phyloP scores from a whole-genome alignment of 2,888 invertebrate species.

The Hybos culiciformis region DNA sequence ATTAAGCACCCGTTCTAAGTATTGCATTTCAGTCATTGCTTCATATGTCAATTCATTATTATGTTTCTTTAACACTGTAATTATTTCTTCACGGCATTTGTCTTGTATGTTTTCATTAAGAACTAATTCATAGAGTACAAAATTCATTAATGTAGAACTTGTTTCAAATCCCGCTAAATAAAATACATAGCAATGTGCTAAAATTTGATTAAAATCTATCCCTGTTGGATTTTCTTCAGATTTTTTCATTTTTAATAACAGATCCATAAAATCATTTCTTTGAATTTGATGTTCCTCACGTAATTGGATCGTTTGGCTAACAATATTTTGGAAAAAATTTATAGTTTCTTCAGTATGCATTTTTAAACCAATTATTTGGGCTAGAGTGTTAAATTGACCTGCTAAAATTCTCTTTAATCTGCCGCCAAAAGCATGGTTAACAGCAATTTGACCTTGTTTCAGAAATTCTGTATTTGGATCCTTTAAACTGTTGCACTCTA shows the following conservation, averaged over 20 bases:
- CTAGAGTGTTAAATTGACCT: neutral
- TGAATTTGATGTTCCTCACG: constrained; percentile 32
- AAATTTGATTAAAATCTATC: constrained; percentile 34
- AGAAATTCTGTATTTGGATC: neutral
- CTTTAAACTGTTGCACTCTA: constrained; percentile 24
- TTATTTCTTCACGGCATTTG: constrained; percentile 34
- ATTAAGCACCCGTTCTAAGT: constrained; percentile 37
- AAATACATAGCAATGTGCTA: constrained; percentile 42
- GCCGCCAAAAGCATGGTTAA: neutral
- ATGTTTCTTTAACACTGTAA: constrained; percentile 23
- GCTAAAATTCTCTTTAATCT: neutral
- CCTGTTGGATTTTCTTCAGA: constrained; percentile 21
- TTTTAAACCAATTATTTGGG: neutral
- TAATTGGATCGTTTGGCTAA: constrained; percentile 29
- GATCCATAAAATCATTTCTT: constrained; percentile 43
- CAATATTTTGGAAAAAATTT: neutral
- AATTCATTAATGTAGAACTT: constrained; percentile 38
- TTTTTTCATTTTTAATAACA: constrained; percentile 39
- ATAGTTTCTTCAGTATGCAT: neutral
- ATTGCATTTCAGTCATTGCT: constrained; percentile 36
- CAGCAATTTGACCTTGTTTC: neutral
- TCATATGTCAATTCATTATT: constrained; percentile 36
- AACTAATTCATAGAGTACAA: constrained; percentile 39
- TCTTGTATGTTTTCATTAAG: constrained; percentile 36
- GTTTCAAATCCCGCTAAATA: constrained; percentile 44